phyloP scores from a whole-genome alignment of 2,888 invertebrate genomes.

The Drosophila sordidula region DNA sequence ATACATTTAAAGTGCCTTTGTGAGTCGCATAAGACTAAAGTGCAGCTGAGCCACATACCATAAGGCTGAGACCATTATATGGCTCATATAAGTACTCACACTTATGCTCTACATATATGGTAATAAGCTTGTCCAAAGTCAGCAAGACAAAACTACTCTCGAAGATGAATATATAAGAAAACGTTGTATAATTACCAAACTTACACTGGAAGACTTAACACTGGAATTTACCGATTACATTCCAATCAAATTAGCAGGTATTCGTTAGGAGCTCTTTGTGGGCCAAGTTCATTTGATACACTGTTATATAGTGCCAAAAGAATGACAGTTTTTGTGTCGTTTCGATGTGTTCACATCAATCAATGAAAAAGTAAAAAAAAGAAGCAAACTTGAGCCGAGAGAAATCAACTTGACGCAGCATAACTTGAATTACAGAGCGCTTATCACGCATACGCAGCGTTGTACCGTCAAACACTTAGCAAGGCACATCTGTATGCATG shows the following conservation, averaged over 20 bases:
- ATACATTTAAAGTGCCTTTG: conserved; percentile 54
- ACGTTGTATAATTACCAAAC: background rate
- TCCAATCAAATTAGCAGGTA: conserved; percentile 8
- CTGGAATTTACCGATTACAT: conserved; percentile 3
- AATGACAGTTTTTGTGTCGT: conserved; percentile 22
- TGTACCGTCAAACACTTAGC: conserved; percentile 2
- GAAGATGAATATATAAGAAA: too few species aligned
- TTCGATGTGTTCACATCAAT: conserved; percentile 49
- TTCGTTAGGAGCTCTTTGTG: background rate
- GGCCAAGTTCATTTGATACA: conserved; percentile 1
- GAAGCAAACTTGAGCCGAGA: background rate
- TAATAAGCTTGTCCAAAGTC: conserved; percentile 29
- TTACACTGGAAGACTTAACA: background rate
- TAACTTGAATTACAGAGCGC: conserved; percentile 6
- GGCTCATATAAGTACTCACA: conserved; percentile 17
- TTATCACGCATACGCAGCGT: conserved; percentile 51
- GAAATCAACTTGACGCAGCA: conserved; percentile 25
- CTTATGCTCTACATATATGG: conserved; percentile 7
- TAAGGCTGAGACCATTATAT: conserved; percentile 26
- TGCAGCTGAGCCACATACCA: conserved; percentile 35
- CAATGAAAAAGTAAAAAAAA: conserved; percentile 34
- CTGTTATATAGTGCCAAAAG: conserved; percentile 1
- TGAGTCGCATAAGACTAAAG: conserved; percentile 36
- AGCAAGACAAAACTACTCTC: background rate
- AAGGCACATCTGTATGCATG: background rate